Evolutionary conservation across 2,113 vertebrate species (phyloP), one percentile per base, ranked within the genome.

Genomic region (Polypterus senegalus): DNA sequence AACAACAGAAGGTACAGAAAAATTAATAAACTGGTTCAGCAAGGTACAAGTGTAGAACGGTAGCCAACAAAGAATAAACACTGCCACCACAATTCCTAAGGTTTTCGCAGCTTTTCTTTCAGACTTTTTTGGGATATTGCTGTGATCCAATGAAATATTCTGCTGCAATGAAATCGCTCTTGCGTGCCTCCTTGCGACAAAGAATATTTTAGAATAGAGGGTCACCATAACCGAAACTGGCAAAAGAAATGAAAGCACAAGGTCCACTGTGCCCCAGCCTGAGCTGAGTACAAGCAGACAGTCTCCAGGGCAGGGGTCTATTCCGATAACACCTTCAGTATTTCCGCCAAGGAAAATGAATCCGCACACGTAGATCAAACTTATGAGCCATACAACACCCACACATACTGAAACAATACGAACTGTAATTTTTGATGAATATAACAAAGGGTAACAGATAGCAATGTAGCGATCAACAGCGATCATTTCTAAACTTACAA

Each of bases 31-130:
- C 47, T 51, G 52, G 9, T 62, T 49, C 2, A 64, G 56, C 10
- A 72, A 65, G 49, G 57, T 62, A 7, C 47, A 66, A 10, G 66
- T 51, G n/a, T 71, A 75, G 54, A 68, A 71, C 3, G 73, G 73
- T 10, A 69, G 11, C 60, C 70, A 77, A 56, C 54, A 70, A 46
- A 70, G 4, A 9, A 77, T 46, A 78, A 70, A 6, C 76, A 1
- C 9, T 27, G 63, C 60, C 45, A 73, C 63, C 53, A 73, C 63
- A 67, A 76, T 66, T 11, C 70, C 77, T 5, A 76, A 66, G 48
- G 73, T 75, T 62, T 74, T 71, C 48, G 76, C 73, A 62, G 76
- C 78, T 54, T 80, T 78, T 43, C 7, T 72, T 65, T 76, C 72
- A 1, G 75, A 76, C 49, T 67, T 73, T 5, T 69, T 66, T 54